These are phyloP conservation scores for Brachyhypopomus gauderio DNA, from an alignment of 2,113 vertebrate genomes.

Conservation along the genomic window DNA sequence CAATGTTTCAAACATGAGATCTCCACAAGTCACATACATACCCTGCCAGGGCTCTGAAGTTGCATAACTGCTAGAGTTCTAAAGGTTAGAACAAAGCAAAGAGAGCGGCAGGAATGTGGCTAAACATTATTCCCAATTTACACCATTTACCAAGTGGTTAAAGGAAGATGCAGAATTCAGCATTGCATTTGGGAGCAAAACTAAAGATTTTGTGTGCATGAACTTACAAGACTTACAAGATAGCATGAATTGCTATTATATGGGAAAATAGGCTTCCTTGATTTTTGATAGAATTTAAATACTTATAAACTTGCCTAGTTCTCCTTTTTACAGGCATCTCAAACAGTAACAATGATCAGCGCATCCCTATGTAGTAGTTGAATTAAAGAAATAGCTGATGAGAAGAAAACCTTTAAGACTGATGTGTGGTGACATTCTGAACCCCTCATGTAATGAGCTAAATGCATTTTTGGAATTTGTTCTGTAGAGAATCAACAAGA, in stretches of 20 bases:
- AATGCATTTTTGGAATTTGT: background rate
- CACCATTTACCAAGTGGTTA: conserved; percentile 33
- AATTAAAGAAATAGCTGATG: too few species aligned
- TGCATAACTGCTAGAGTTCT: conserved; percentile 29
- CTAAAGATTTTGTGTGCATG: too few species aligned
- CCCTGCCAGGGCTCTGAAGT: background rate
- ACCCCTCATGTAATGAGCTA: background rate
- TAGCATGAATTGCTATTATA: too few species aligned
- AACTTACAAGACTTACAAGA: too few species aligned
- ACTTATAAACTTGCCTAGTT: background rate
- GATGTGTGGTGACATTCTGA: conserved; percentile 1
- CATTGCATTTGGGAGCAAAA: conserved; percentile 5
- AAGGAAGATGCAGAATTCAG: conserved; percentile 26
- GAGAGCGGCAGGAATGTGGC: conserved; percentile 34
- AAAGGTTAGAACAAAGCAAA: conserved; percentile 40
- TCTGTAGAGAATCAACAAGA: too few species aligned
- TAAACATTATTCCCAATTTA: conserved; percentile 30
- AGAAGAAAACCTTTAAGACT: conserved; percentile 3
- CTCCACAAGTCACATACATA: conserved; percentile 10
- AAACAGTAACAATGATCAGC: background rate
- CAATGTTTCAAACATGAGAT: conserved; percentile 48
- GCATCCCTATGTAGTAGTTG: too few species aligned
- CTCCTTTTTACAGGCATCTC: background rate
- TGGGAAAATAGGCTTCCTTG: too few species aligned
- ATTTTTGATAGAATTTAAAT: too few species aligned